Base-by-base conservation (phyloP, 2,888 invertebrate genomes). In the Dinocampus coccinellae region DNA sequence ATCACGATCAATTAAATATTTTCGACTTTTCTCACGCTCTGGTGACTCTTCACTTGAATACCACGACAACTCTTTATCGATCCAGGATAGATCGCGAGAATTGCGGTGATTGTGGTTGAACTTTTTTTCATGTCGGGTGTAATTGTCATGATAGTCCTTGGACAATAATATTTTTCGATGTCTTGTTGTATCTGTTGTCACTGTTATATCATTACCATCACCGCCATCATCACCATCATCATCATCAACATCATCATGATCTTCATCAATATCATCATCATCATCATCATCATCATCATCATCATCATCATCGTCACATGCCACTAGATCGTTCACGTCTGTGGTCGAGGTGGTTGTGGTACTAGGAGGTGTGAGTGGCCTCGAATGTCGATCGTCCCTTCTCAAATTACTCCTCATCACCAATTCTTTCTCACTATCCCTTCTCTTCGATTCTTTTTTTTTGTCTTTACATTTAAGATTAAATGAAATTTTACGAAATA, bases 361-460 rank as follows among this genome's bases (percentile, higher is more conserved):
- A 47, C 33, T 78, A 20, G 83, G 84, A 0, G 87, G 85, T 24
- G 82, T 83, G 75, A 87, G 67, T 0, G 87, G 81, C 73, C 84
- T 79, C 16, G 81, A 82, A 73, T 86, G 83, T 63, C 85, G 80
- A 75, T 76, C 73, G 16, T 73, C 73, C 47, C 61, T 74, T 70
- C 75, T 70, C 34, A 34, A 52, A 52, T 70, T 70, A 60, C 33
- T 60, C 26, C 26, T 71, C 20, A 29, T 55, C 60, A 29, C 42
- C 60, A 58, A 53, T 52, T 70, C 60, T 20, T 64, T 57, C 16
- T 79, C 79, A 29, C 57, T 58, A 60, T 79, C 78, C 11, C 69
- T 70, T 58, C 33, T 47, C 57, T 69, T 70, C n/a, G 47, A 66
- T 1, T 64, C 69, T 52, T 60, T 70, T 52, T 75, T 75, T 52